Percentiles rank a stretch among this genome's conserved stretches.
These are phyloP conservation scores for Volucella inflata DNA, from an alignment of 2,888 invertebrate species.

Conservation along the genomic window DNA sequence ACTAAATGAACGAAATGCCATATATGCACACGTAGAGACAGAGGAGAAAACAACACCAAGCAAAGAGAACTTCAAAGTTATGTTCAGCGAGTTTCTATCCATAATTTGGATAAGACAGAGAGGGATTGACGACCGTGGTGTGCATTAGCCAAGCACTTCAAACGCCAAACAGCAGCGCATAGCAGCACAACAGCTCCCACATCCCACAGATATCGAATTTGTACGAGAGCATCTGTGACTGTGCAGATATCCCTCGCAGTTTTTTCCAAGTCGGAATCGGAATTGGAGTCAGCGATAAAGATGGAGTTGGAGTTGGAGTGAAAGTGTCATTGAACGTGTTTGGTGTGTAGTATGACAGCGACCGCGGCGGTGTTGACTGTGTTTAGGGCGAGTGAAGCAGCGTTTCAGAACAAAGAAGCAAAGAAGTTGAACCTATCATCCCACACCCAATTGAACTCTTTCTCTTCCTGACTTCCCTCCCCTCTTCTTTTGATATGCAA, in stretches of 20 bases:
- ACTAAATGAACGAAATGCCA: conserved; percentile 72
- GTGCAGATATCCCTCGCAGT: conserved; percentile 46
- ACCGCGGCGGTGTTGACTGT: conserved; percentile 23
- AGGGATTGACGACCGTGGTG: conserved; percentile 20
- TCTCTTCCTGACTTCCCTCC: background rate
- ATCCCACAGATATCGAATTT: conserved; percentile 60
- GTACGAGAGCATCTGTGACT: conserved; percentile 46
- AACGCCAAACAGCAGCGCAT: background rate
- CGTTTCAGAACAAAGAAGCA: conserved; percentile 71
- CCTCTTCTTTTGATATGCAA: conserved; percentile 62
- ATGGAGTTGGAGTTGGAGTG: conserved; percentile 60
- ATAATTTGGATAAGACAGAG: conserved; percentile 69
- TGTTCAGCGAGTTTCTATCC: conserved; percentile 65
- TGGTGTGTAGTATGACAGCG: conserved; percentile 35
- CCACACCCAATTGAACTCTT: conserved; percentile 48
- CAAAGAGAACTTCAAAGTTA: conserved; percentile 68
- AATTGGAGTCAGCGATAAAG: no score
- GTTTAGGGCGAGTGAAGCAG: conserved; percentile 39
- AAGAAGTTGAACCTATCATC: conserved; percentile 75
- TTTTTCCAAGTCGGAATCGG: no score
- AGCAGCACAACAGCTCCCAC: conserved; percentile 56
- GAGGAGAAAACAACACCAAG: conserved; percentile 28
- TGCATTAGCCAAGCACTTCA: conserved; percentile 50
- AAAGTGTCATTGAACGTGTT: conserved; percentile 75
- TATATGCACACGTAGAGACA: conserved; percentile 47